phyloP scores from a whole-genome alignment of 2,113 vertebrate genomes.

The Podarcis muralis region DNA sequence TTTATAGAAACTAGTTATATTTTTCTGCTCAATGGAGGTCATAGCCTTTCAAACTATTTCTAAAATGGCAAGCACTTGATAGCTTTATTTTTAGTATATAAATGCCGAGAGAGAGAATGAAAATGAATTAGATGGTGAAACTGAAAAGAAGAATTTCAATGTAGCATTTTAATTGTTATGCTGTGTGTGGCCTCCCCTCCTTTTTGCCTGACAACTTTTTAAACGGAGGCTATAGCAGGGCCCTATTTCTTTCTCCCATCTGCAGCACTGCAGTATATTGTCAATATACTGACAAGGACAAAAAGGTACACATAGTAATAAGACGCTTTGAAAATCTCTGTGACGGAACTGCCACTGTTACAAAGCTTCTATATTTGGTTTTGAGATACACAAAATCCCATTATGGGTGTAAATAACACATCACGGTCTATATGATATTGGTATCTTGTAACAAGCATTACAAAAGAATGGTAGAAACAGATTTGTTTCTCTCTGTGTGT shows the following conservation, averaged over 20 bases:
- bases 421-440: not conserved
- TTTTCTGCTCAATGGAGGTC: slow-evolving; percentile 1
- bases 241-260: slow-evolving; percentile 19
- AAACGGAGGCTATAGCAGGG: slow-evolving; percentile 12
- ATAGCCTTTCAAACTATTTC: slow-evolving; percentile 29
- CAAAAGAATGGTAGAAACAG: not conserved
- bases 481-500: not conserved
- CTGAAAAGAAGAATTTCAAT: not conserved
- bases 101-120: not conserved
- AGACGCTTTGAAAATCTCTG: slow-evolving; percentile 39
- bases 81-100: slow-evolving; percentile 4
- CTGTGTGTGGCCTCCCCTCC: too few species aligned
- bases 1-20: not conserved
- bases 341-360: not conserved
- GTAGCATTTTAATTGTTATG: not conserved
- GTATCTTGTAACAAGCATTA: not conserved
- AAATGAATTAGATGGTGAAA: not conserved
- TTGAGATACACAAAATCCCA: slow-evolving; percentile 26
- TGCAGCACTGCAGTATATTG: not conserved
- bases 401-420: slow-evolving; percentile 31
- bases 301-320: not conserved
- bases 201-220: slow-evolving; percentile 47
- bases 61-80: not conserved
- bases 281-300: slow-evolving; percentile 25
- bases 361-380: slow-evolving; percentile 17